Conservation (phyloP, 2,797 vertebrate genomes). For the Mormyrus hasselquistii region DNA sequence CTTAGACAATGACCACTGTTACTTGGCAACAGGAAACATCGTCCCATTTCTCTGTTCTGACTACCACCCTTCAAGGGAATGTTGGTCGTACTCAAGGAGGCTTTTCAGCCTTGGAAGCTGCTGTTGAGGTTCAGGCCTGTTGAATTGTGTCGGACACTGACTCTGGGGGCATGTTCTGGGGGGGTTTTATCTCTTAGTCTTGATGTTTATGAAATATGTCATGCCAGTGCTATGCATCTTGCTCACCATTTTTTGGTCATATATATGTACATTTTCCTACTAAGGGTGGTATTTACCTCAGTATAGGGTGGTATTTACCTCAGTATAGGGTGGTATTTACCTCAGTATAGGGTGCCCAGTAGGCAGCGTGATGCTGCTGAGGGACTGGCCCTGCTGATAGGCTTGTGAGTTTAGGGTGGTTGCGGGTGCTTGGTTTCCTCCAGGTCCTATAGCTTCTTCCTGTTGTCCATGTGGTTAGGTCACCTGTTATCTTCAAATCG, state of each 20-base stretch:
- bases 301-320: neutral
- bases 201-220: neutral
- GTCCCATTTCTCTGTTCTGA: neutral
- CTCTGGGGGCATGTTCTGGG: neutral
- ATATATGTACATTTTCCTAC: neutral
- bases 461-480: neutral
- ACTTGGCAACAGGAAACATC: neutral
- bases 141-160: neutral
- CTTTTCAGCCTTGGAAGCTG: neutral
- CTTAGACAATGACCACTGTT: neutral
- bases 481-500: neutral
- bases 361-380: neutral
- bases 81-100: neutral
- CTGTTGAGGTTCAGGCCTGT: neutral
- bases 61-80: neutral
- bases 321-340: neutral
- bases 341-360: neutral
- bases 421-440: neutral
- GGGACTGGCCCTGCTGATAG: neutral
- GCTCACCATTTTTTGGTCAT: neutral
- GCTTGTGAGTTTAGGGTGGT: neutral
- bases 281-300: neutral
- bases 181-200: neutral
- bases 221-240: neutral
- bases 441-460: neutral